These are phyloP conservation scores for Agrilus mali DNA, from an alignment of 2,888 invertebrate genomes.

Conservation along the genomic window DNA sequence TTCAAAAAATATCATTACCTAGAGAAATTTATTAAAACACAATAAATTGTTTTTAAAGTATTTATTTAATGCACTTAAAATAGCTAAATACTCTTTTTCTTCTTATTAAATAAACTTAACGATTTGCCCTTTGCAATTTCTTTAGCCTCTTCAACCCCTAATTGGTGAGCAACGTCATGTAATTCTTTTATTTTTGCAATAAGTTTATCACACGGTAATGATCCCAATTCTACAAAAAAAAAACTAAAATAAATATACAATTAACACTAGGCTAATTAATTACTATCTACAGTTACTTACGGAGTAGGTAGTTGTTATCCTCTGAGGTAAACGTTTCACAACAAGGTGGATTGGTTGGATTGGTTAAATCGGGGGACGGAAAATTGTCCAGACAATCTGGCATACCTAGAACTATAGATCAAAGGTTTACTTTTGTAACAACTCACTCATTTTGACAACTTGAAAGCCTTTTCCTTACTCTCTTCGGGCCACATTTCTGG, in stretches of 20 bases:
- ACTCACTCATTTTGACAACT: neutral
- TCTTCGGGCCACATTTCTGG: conserved; percentile 95
- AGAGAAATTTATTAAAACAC: too few relatives aligned
- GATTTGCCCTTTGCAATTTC: conserved; percentile 95
- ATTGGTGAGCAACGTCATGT: conserved; percentile 86
- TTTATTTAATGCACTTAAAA: too few relatives aligned
- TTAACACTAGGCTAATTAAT: neutral
- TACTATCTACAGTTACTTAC: conserved; percentile 54
- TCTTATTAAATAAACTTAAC: conserved; percentile 62
- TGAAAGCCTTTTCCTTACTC: conserved; percentile 47
- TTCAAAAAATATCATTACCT: too few relatives aligned
- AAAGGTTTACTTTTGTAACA: conserved; percentile 3
- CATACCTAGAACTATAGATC: conserved; percentile 70
- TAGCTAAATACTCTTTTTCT: conserved; percentile 4
- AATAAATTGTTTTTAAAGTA: too few relatives aligned
- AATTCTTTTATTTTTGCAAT: conserved; percentile 89
- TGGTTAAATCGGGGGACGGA: conserved; percentile 44
- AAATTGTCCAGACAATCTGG: conserved; percentile 68
- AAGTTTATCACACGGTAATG: conserved; percentile 66
- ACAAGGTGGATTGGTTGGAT: conserved; percentile 52
- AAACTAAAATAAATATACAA: neutral
- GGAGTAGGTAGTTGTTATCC: conserved; percentile 63
- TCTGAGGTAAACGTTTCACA: conserved; percentile 55
- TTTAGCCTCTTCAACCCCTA: conserved; percentile 89
- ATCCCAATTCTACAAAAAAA: conserved; percentile 50